Evolutionary conservation across 1,140 invertebrate genomes (phyloP).

Genomic region (Pinna nobilis): DNA sequence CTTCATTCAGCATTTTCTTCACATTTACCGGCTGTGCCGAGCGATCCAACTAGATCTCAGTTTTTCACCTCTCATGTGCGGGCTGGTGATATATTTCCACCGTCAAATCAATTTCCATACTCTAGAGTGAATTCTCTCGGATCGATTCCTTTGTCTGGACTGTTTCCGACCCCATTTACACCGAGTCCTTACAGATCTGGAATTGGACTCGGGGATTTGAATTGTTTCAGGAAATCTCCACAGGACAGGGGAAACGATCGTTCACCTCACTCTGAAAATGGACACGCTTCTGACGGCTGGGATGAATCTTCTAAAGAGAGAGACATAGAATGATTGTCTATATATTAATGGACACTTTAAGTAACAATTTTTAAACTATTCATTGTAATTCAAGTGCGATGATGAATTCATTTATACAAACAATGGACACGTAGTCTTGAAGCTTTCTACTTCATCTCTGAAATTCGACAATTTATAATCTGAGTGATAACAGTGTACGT

Average conservation of each 20-base stretch:
- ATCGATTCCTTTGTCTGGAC: slow-evolving; percentile 41
- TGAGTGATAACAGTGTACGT: no score
- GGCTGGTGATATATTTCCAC: slow-evolving; percentile 38
- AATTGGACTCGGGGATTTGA: slow-evolving; percentile 30
- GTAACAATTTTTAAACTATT: no score
- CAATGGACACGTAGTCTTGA: no score
- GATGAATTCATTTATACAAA: no score
- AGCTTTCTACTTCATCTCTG: no score
- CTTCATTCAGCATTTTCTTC: slow-evolving; percentile 71
- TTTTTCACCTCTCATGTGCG: slow-evolving; percentile 44
- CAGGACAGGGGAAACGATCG: slow-evolving; percentile 54
- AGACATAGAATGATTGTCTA: slow-evolving; percentile 31
- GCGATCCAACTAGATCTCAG: slow-evolving; percentile 54
- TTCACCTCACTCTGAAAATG: slow-evolving; percentile 51
- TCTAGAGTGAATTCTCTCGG: slow-evolving; percentile 44
- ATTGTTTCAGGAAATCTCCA: slow-evolving; percentile 33
- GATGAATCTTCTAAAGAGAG: slow-evolving; percentile 49
- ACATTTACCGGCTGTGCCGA: slow-evolving; percentile 54
- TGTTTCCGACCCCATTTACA: slow-evolving; percentile 54
- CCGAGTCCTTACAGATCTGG: slow-evolving; percentile 57
- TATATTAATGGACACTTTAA: neutral
- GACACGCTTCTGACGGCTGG: slow-evolving; percentile 55
- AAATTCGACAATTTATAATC: no score
- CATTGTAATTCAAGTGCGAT: no score
- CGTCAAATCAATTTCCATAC: slow-evolving; percentile 47